Percentiles rank a stretch among this genome's conserved stretches.
Conservation (phyloP, 2,797 vertebrate species). For the Steatocranus sp. region DNA sequence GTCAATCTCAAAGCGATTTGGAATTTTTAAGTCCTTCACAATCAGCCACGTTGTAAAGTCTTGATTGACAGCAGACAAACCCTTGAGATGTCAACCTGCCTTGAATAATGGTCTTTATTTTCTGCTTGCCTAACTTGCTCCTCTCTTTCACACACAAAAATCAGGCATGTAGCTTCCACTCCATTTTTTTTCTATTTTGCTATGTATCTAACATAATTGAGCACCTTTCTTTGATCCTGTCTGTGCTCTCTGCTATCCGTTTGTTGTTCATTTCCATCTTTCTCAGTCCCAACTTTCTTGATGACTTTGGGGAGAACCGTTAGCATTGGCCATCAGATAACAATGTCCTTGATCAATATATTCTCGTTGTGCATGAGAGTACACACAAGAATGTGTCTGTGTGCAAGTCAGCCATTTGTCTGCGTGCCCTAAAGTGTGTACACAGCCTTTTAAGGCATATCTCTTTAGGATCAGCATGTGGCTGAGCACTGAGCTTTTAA, state of each 20-base stretch:
- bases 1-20: conserved; percentile 21
- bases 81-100: conserved; percentile 25
- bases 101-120: conserved; percentile 27
- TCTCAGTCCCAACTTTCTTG: conserved; percentile 36
- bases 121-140: not conserved
- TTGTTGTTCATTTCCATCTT: conserved; percentile 9
- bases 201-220: not conserved
- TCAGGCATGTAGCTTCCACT: not conserved
- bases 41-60: not conserved
- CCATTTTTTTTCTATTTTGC: not conserved
- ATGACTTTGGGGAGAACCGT: conserved; percentile 58
- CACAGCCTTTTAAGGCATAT: conserved; percentile 48
- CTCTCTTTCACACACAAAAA: not conserved
- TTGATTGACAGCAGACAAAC: conserved; percentile 34
- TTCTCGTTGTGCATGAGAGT: not conserved
- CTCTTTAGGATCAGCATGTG: conserved; percentile 55
- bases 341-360: conserved; percentile 52
- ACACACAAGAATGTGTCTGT: not conserved
- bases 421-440: not conserved
- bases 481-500: conserved; percentile 60
- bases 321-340: conserved; percentile 63
- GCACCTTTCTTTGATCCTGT: not conserved
- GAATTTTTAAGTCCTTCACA: conserved; percentile 30
- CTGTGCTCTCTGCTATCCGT: conserved; percentile 3
- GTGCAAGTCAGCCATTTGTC: not conserved